Evolutionary conservation across 2,888 invertebrate species (phyloP), one percentile per base, ranked within the genome.

Genomic region (Microctonus aethiopoides): DNA sequence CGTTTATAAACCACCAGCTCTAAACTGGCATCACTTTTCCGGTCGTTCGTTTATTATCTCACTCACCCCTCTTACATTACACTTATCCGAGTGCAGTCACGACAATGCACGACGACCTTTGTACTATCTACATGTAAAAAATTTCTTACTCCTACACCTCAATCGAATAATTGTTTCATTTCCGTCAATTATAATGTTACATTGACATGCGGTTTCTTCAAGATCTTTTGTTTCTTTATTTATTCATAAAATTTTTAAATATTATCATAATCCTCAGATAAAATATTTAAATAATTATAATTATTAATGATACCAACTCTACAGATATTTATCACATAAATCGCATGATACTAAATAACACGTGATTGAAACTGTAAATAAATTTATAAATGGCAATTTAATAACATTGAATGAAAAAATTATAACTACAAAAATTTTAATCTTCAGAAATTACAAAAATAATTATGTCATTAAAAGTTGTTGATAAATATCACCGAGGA

Each of bases 11-110:
- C 56, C 54, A 67, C 32, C 24, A 54, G 70, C 29, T 64, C 65
- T n/a, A 29, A 68, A 65, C 70, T 69, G 62, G 57, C 67, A 70
- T 71, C 56, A 70, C 66, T 73, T 73, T 66, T 70, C 71, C 68
- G 68, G 68, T 73, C 63, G 68, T 65, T 70, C 62, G 68, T 73
- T 67, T 68, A 72, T 72, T 64, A 75, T 72, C 71, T 66, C 66
- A 72, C 68, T 70, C 72, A 67, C 62, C 71, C 69, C 68, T 63
- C 75, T 67, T 68, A 71, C 65, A 62, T 69, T 59, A 56, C 59
- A 67, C 39, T 54, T 51, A 54, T 16, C 54, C 24, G 39, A 29
- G n/a, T n/a, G n/a, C 24, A 39, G 39, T 56, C 57, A 57, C 26
- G 56, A 52, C 29, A 16, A 56, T 29, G 32, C 22, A 32, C 62